Evolutionary conservation across 92 coral and sea anemone species (phyloP), one percentile per base, ranked within the genome.

Genomic region (Porites evermanni): DNA sequence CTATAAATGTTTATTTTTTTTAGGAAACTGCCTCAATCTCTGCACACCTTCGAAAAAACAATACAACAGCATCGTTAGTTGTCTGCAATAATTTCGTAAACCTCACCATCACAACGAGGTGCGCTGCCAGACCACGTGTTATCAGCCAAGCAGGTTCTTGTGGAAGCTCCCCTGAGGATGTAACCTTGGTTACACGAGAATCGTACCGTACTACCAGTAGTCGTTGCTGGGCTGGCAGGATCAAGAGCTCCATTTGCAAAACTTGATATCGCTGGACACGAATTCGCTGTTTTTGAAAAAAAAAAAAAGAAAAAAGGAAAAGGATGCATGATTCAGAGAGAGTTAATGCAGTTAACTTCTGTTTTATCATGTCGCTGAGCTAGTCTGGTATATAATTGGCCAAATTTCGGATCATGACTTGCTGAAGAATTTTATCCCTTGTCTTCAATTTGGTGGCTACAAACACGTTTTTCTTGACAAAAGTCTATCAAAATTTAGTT

Each of bases 111-210:
- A 90, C 99, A 97, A 32, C 88, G 74, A 38, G 97, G 70, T 29
- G 79, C 80, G 11, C 53, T 50, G 26, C 99, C 99, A 67, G 98
- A 93, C 99, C 99, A 97, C 67, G 85, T 87, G 24, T 92, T 95
- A 86, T 97, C 97, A 24, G 96, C 87, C 78, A 87, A 89, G 67
- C 99, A 97, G 59, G 94, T 91, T 84, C 99, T 79, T 24, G 88
- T 47, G 11, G 84, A 75, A 5, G 98, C 85, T 20, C 99, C 99
- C 44, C 73, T 81, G 66, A 97, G 93, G 60, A 78, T 86, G 72
- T 81, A 95, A 16, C 98, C 98, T 19, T 72, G 90, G 72, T 93
- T 92, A 72, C 99, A 97, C 64, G 83, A 75, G 76, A 97, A 89
- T 72, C 89, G 79, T 29, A 93, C 91, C 13, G 64, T 75, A 64